Percentiles rank a stretch among this genome's conserved stretches.
Evolutionary conservation across 2,113 vertebrate species (phyloP).

Genomic region (Cyprinodon variegatus): DNA sequence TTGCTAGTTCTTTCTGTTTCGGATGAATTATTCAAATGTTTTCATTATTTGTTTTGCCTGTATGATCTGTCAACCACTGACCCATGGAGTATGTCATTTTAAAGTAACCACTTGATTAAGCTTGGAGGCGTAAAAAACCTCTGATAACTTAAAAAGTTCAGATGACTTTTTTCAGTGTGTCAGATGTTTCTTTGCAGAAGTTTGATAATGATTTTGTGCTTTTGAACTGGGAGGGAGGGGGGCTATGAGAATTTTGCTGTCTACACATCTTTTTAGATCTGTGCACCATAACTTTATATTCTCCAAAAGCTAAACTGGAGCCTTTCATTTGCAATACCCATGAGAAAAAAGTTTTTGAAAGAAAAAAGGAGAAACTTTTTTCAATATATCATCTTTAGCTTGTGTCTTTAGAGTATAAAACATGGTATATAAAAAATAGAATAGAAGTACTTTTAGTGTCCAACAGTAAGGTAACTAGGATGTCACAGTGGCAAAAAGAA

Average conservation of each 20-base stretch:
- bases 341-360: background rate
- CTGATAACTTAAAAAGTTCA: background rate
- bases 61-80: background rate
- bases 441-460: too few relatives aligned
- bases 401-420: background rate
- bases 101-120: background rate
- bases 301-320: background rate
- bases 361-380: too few relatives aligned
- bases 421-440: too few relatives aligned
- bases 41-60: background rate
- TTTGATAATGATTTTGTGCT: background rate
- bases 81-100: background rate
- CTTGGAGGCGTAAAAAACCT: background rate
- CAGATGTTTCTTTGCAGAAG: background rate
- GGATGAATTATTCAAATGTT: background rate
- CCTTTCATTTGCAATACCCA: background rate
- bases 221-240: too few relatives aligned
- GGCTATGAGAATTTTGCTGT: background rate
- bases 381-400: background rate
- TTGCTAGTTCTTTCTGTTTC: background rate
- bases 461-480: too few relatives aligned
- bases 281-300: background rate
- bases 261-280: background rate
- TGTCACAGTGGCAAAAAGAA: too few relatives aligned
- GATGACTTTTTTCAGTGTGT: background rate